Evolutionary conservation across 1,140 invertebrate genomes (phyloP), one percentile per base, ranked within the genome.

Genomic region (Lasioglossum albipes): DNA sequence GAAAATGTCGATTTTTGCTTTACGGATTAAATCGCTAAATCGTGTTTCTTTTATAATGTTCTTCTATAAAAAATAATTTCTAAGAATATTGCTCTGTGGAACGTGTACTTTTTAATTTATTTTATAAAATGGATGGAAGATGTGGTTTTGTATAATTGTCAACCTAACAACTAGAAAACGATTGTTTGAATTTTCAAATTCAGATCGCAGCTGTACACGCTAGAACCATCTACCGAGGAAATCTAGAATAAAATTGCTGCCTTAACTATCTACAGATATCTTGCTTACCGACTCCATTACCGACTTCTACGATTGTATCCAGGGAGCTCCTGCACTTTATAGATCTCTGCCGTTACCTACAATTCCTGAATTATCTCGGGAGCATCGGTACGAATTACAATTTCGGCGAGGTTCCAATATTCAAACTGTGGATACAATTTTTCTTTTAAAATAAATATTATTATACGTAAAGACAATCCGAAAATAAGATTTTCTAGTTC

Each of bases 281-380:
- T 75, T 66, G 57, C 77, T 87, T 87, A 87, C 85, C 85, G 66
- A 79, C 89, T 85, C 62, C 68, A 71, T 86, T 89, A 87, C 82
- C 89, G 89, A 87, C 86, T 84, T 80, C 62, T 62, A 74, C 83
- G 61, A 78, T 67, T 52, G 77, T 76, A 86, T 71, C 77, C 45
- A 49, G 54, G 20, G 70, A 83, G 84, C 72, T 83, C 77, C 76
- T 45, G 69, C 22, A 10, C 2, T 66, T 65, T 72, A 80, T 81
- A 86, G 84, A 81, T 62, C 65, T 81, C 85, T 83, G 61, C 85
- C 36, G 52, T 81, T 86, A 86, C 68, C 85, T 57, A 62, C 81
- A 52, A 69, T 45, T 27, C 41, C 74, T 75, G 74, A 76, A 71
- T 87, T 86, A 87, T 76, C 77, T 22, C 5, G 4, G 5, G 81